Evolutionary conservation across 2,113 vertebrate species (phyloP).

Genomic region (Theropithecus gelada): DNA sequence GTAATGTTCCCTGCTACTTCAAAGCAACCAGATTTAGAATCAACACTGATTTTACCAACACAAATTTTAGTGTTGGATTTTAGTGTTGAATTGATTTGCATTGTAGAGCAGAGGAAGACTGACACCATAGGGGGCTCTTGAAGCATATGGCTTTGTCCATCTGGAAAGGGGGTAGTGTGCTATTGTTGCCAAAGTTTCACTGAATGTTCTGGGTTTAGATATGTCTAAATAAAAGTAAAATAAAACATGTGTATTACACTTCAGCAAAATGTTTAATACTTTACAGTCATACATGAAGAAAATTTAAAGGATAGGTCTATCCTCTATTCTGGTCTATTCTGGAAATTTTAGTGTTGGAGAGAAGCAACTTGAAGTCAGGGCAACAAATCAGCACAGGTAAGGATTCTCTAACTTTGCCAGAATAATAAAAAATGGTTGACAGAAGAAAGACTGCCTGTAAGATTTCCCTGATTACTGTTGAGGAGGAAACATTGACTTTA

Average conservation of each 20-base stretch:
- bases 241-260: background rate
- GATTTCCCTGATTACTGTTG: background rate
- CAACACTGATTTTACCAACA: background rate
- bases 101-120: background rate
- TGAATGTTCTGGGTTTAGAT: background rate
- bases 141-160: background rate
- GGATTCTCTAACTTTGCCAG: background rate
- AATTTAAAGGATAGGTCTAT: background rate
- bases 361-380: background rate
- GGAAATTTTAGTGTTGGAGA: background rate
- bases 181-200: background rate
- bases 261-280: background rate
- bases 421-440: background rate
- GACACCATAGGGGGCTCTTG: background rate
- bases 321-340: background rate
- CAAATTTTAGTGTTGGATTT: background rate
- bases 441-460: background rate
- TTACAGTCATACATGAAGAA: background rate
- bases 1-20: background rate
- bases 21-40: background rate
- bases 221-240: conserved; percentile 27
- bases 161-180: background rate
- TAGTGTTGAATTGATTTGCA: background rate
- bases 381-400: background rate
- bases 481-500: background rate